Conservation (phyloP, 2,888 invertebrate species). For the Nomada flava region DNA sequence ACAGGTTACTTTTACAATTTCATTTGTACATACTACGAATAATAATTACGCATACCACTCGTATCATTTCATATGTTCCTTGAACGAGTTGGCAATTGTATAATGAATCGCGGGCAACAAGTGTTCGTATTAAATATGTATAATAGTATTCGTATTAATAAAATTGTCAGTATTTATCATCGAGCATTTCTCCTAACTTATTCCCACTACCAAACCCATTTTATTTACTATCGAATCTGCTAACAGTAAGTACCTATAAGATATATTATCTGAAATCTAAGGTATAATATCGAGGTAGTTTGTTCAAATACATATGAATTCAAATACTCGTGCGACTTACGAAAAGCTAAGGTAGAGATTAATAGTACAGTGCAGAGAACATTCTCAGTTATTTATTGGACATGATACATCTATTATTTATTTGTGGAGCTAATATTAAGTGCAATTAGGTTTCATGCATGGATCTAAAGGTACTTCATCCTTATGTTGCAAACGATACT, state of each 20-base stretch:
- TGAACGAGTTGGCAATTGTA: slow-evolving; percentile 30
- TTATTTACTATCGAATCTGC: neutral
- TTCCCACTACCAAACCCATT: neutral
- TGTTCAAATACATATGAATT: no score
- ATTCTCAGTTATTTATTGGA: slow-evolving; percentile 72
- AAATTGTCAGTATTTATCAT: slow-evolving; percentile 80
- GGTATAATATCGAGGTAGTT: no score
- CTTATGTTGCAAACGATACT: slow-evolving; percentile 28
- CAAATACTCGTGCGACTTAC: slow-evolving; percentile 38
- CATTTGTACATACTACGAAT: slow-evolving; percentile 80
- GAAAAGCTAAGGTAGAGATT: slow-evolving; percentile 41
- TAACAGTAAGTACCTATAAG: neutral
- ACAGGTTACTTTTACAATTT: slow-evolving; percentile 81
- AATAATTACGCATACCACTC: slow-evolving; percentile 38
- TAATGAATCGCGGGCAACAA: slow-evolving; percentile 27
- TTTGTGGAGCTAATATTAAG: slow-evolving; percentile 42
- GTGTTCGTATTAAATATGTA: slow-evolving; percentile 67
- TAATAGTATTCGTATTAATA: slow-evolving; percentile 79
- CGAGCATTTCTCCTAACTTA: neutral
- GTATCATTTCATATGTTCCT: slow-evolving; percentile 4
- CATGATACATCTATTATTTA: slow-evolving; percentile 65
- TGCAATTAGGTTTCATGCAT: slow-evolving; percentile 58
- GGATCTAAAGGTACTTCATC: slow-evolving; percentile 10
- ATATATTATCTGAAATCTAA: no score
- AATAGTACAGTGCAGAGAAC: slow-evolving; percentile 67